A percentile compares a stretch with the other conserved stretches of the same genome.
phyloP scores from a whole-genome alignment of 2,113 vertebrate genomes.

The Mungos mungo region DNA sequence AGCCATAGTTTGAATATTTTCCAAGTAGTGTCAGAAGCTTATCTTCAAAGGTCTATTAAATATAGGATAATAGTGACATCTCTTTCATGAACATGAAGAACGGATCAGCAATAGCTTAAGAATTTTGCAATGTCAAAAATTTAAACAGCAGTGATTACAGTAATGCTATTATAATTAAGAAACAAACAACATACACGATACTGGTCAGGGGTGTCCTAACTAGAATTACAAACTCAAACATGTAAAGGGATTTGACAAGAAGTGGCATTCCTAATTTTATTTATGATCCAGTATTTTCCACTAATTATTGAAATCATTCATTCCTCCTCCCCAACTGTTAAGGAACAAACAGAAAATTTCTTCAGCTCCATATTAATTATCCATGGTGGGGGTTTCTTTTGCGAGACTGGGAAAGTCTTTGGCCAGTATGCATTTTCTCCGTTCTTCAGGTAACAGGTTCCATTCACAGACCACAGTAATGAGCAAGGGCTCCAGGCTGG shows the following conservation, averaged over 20 bases:
- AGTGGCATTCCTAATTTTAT: not conserved
- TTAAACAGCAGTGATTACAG: not conserved
- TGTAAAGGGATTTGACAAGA: not conserved
- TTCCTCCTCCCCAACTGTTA: not conserved
- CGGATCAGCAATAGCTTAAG: not conserved
- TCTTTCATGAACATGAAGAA: not conserved
- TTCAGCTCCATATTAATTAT: not conserved
- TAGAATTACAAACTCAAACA: not conserved
- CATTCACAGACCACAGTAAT: not conserved
- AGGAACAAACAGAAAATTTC: not conserved
- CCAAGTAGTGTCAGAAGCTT: slow-evolving; percentile 5
- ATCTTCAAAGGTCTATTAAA: not conserved
- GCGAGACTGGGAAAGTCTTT: not conserved
- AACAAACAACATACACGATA: not conserved
- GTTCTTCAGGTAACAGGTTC: not conserved
- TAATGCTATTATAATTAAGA: not conserved
- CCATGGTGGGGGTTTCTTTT: not conserved
- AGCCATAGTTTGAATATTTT: slow-evolving; percentile 30
- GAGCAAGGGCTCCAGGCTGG: not conserved
- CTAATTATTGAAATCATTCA: not conserved
- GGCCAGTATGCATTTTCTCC: not conserved
- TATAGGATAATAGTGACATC: not conserved
- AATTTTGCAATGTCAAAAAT: not conserved
- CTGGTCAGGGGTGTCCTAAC: not conserved
- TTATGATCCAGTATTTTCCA: not conserved